Conservation (phyloP, 1,140 invertebrate species). For the Lasioglossum albipes region DNA sequence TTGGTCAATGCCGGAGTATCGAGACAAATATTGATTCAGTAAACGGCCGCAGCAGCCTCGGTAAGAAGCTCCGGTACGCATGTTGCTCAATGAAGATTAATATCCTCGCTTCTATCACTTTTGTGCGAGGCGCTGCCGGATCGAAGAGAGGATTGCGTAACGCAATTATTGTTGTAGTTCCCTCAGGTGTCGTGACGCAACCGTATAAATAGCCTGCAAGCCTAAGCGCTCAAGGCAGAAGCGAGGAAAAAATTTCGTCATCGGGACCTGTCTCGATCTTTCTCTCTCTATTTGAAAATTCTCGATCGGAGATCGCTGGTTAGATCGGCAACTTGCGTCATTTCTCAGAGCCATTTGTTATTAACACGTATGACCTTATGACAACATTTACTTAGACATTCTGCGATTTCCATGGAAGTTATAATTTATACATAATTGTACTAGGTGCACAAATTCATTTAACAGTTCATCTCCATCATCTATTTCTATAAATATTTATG, state of each 20-base stretch:
- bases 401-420: no score
- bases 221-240: constrained; percentile 21
- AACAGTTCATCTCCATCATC: no score
- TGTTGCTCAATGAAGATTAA: background rate
- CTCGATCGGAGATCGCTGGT: no score
- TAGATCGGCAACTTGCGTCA: no score
- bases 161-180: constrained; percentile 50
- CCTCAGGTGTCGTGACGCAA: constrained; percentile 50
- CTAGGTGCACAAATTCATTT: no score
- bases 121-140: background rate
- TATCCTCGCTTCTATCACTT: background rate
- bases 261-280: constrained; percentile 10
- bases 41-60: background rate
- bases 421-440: no score
- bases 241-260: constrained; percentile 47
- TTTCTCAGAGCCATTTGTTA: no score
- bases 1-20: no score
- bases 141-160: constrained; percentile 31
- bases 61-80: no score
- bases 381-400: no score
- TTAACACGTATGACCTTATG: no score
- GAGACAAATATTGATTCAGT: background rate
- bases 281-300: background rate
- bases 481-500: no score
- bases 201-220: constrained; percentile 49